A percentile compares a stretch with the other conserved stretches of the same genome.
phyloP scores from a whole-genome alignment of 1,140 invertebrate genomes.

The Drosophila simulans region DNA sequence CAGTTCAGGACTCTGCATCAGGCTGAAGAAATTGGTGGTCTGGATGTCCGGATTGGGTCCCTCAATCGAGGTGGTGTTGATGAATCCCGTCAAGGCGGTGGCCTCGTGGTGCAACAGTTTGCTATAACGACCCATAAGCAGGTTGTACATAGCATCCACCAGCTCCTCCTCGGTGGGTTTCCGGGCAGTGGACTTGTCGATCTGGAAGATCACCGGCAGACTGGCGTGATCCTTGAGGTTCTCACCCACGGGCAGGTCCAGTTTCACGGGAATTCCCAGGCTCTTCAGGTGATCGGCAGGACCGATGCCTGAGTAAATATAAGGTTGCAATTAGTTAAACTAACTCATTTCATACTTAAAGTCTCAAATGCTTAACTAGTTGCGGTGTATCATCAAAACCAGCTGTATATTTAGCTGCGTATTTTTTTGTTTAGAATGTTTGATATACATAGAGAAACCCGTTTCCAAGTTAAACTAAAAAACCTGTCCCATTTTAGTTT shows the following conservation, averaged over 20 bases:
- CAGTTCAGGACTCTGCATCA: conserved; percentile 79
- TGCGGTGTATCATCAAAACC: not conserved
- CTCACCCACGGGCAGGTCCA: conserved; percentile 89
- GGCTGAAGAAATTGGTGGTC: conserved; percentile 80
- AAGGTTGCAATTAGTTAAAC: not conserved
- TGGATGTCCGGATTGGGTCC: conserved; percentile 84
- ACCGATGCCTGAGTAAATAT: conserved; percentile 71
- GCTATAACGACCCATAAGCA: conserved; percentile 77
- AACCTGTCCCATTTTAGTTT: conserved; percentile 2
- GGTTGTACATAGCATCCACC: conserved; percentile 79
- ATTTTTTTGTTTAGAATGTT: not conserved
- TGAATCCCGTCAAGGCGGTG: conserved; percentile 83
- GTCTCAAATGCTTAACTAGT: not conserved
- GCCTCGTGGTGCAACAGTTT: conserved; percentile 78
- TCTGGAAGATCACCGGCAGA: conserved; percentile 83
- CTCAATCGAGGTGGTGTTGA: conserved; percentile 77
- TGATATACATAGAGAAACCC: not conserved
- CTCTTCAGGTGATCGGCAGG: conserved; percentile 85
- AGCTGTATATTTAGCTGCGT: not conserved
- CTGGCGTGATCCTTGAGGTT: conserved; percentile 89
- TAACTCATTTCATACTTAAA: not conserved
- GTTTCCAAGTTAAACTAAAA: not conserved
- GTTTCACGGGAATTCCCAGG: conserved; percentile 85
- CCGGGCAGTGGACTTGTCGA: conserved; percentile 77
- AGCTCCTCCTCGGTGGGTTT: conserved; percentile 79